These are phyloP conservation scores for Drosophila lacertosa DNA, from an alignment of 1,140 invertebrate genomes.

Conservation along the genomic window DNA sequence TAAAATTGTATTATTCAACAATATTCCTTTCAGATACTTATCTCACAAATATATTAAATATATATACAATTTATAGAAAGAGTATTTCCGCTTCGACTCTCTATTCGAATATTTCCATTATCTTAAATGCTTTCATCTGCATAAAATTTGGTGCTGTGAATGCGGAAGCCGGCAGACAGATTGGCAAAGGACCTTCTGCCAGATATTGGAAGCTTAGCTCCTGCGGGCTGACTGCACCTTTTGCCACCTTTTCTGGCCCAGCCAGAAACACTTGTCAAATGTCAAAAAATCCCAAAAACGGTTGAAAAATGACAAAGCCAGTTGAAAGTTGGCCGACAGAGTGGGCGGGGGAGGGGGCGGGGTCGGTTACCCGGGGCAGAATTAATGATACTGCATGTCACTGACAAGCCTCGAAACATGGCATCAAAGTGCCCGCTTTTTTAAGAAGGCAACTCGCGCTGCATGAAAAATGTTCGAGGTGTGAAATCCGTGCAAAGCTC, in stretches of 20 bases:
- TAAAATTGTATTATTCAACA: no score
- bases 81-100: not conserved
- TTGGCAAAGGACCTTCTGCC: constrained; percentile 25
- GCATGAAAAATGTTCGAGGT: constrained; percentile 77
- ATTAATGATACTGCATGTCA: constrained; percentile 83
- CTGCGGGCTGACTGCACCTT: constrained; percentile 41
- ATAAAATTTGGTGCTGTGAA: constrained; percentile 22
- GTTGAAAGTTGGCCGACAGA: constrained; percentile 20
- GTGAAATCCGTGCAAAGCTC: constrained; percentile 71
- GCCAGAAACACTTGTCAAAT: constrained; percentile 77
- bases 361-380: constrained; percentile 32
- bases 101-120: not conserved
- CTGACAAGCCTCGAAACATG: constrained; percentile 78
- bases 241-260: constrained; percentile 65
- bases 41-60: no score
- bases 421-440: constrained; percentile 66
- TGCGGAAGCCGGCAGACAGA: constrained; percentile 21
- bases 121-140: constrained; percentile 41
- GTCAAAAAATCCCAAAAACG: constrained; percentile 66
- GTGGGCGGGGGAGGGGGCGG: not conserved
- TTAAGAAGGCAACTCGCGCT: constrained; percentile 23
- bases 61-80: no score
- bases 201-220: not conserved
- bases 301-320: constrained; percentile 70
- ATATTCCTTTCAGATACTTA: no score